Evolutionary conservation across 2,113 vertebrate species (phyloP).

Genomic region (Proteles cristata): DNA sequence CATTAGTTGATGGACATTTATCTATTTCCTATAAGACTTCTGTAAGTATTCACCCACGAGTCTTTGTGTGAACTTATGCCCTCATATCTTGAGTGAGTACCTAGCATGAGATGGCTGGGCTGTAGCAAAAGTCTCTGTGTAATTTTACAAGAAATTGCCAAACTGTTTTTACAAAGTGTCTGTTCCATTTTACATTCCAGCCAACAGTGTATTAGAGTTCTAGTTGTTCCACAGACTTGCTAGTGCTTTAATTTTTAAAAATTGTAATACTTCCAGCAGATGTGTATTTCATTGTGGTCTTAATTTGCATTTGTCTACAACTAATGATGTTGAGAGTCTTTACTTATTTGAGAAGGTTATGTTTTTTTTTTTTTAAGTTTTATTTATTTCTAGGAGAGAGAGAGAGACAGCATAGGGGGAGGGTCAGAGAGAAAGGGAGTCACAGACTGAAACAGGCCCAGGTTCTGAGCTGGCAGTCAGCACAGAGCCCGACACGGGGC

Average conservation of each 20-base stretch:
- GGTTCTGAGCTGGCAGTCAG: too few relatives aligned
- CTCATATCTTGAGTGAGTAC: background rate
- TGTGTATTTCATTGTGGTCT: background rate
- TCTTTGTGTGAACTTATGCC: background rate
- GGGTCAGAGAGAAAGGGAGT: too few relatives aligned
- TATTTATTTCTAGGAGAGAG: too few relatives aligned
- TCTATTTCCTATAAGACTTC: background rate
- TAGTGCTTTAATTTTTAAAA: background rate
- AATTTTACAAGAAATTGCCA: background rate
- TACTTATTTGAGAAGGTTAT: constrained; percentile 25
- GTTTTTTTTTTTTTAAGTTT: too few relatives aligned
- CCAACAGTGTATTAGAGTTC: background rate
- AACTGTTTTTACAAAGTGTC: background rate
- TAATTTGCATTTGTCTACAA: constrained; percentile 1
- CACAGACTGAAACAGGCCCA: too few relatives aligned
- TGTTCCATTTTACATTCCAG: background rate
- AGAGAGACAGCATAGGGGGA: too few relatives aligned
- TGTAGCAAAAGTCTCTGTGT: background rate
- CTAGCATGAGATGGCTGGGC: background rate
- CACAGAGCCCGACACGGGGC: too few relatives aligned
- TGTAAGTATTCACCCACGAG: background rate
- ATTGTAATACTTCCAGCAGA: background rate
- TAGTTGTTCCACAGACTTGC: background rate
- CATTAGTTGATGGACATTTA: background rate
- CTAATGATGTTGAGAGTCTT: background rate